phyloP scores from a whole-genome alignment of 2,797 vertebrate genomes.

The Lateolabrax maculatus region DNA sequence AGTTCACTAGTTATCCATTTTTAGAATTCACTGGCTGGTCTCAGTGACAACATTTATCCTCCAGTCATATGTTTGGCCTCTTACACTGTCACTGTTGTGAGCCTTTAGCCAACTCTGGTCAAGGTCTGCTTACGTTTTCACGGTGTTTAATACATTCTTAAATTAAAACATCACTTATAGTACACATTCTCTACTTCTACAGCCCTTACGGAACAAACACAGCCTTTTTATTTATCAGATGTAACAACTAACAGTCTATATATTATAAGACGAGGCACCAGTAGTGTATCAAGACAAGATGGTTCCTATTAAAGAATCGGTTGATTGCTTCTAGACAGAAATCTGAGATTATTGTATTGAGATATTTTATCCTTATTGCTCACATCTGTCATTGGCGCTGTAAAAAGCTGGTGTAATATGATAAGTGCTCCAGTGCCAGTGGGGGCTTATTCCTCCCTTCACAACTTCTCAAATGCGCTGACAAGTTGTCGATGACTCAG shows the following conservation, averaged over 20 bases:
- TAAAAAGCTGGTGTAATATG: conserved; percentile 40
- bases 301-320: not conserved
- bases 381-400: conserved; percentile 27
- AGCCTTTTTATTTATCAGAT: not conserved
- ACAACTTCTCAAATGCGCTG: conserved; percentile 55
- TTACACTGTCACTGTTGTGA: conserved; percentile 5
- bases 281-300: not conserved
- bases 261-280: not conserved
- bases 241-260: not conserved
- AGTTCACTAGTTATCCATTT: conserved; percentile 32
- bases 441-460: conserved; percentile 51
- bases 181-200: not conserved
- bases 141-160: not conserved
- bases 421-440: conserved; percentile 39
- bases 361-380: conserved; percentile 30
- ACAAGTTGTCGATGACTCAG: conserved; percentile 65
- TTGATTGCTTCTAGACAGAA: not conserved
- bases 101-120: conserved; percentile 1
- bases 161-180: conserved; percentile 6
- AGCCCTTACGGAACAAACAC: not conserved
- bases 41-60: conserved; percentile 35
- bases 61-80: not conserved
- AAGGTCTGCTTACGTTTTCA: conserved; percentile 3
- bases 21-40: conserved; percentile 27
- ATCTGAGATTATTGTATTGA: conserved; percentile 9